Evolutionary conservation across 2,888 invertebrate species (phyloP).

Genomic region (Calameuta idolon): DNA sequence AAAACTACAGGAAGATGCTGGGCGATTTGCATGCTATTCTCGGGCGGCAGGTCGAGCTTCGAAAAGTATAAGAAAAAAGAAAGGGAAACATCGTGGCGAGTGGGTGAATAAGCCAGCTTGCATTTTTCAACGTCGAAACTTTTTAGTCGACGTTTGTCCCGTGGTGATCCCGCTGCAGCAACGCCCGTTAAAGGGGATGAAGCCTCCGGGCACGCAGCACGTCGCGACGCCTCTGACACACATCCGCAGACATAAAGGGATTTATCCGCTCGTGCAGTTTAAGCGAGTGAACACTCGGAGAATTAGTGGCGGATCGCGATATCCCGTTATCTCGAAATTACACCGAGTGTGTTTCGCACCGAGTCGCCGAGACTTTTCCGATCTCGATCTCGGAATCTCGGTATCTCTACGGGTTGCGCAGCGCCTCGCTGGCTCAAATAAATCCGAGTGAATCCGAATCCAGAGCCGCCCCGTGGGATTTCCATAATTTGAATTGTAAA

Average conservation of each 20-base stretch:
- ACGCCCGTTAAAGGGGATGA: constrained; percentile 45
- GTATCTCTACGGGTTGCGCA: background rate
- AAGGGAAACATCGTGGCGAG: constrained; percentile 22
- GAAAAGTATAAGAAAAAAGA: constrained; percentile 17
- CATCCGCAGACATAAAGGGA: constrained; percentile 44
- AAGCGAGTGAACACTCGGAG: constrained; percentile 46
- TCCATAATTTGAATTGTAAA: constrained; percentile 66
- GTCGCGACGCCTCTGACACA: constrained; percentile 48
- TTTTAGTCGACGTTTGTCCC: constrained; percentile 13
- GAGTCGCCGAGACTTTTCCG: background rate
- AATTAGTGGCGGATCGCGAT: constrained; percentile 52
- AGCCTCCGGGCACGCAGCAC: constrained; percentile 16
- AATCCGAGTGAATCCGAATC: constrained; percentile 18
- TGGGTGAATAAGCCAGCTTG: constrained; percentile 33
- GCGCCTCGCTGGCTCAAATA: constrained; percentile 17
- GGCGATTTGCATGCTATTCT: too few species aligned
- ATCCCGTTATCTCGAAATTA: constrained; percentile 48
- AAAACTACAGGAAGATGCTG: too few species aligned
- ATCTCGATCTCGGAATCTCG: background rate
- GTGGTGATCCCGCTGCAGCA: background rate
- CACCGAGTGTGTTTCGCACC: too few species aligned
- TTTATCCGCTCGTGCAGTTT: too few species aligned
- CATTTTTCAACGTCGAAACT: constrained; percentile 54
- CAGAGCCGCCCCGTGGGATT: constrained; percentile 44
- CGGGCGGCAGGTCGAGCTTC: too few species aligned